Conservation (phyloP, 2,888 invertebrate genomes). For the Chaetogeoica ovagalla region DNA sequence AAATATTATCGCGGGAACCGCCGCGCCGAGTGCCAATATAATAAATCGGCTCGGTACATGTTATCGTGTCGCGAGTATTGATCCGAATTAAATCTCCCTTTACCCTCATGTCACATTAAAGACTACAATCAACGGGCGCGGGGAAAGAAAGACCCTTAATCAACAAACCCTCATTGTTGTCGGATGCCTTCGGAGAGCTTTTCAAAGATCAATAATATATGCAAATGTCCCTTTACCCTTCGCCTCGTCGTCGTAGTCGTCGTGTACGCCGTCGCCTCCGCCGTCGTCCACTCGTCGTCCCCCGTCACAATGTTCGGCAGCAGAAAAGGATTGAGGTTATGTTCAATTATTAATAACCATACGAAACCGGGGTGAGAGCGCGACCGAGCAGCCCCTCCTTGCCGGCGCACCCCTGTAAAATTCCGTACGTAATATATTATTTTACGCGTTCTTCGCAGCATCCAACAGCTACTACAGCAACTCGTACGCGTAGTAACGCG, state of each 20-base stretch:
- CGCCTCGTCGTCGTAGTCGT: neutral
- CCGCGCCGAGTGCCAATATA: no score
- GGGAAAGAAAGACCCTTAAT: conserved; percentile 53
- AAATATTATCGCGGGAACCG: no score
- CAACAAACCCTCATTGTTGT: conserved; percentile 53
- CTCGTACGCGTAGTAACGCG: neutral
- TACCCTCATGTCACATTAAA: conserved; percentile 47
- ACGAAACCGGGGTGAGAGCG: conserved; percentile 13
- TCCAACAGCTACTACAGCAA: no score
- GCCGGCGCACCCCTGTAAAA: conserved; percentile 41
- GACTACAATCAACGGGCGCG: conserved; percentile 50
- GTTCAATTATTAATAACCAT: conserved; percentile 51
- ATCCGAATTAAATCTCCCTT: conserved; percentile 50
- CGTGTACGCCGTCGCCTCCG: neutral
- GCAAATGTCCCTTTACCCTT: conserved; percentile 49
- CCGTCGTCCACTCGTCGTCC: neutral
- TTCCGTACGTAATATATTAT: conserved; percentile 20
- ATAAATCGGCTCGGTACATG: conserved; percentile 13
- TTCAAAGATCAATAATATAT: conserved; percentile 53
- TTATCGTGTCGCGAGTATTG: conserved; percentile 47
- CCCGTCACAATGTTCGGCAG: neutral
- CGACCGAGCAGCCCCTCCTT: conserved; percentile 1
- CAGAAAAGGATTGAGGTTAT: conserved; percentile 53
- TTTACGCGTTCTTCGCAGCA: neutral
- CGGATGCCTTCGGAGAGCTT: conserved; percentile 52